Base-by-base conservation (phyloP, 2,888 invertebrate species). In the Marronus borbonicus region DNA sequence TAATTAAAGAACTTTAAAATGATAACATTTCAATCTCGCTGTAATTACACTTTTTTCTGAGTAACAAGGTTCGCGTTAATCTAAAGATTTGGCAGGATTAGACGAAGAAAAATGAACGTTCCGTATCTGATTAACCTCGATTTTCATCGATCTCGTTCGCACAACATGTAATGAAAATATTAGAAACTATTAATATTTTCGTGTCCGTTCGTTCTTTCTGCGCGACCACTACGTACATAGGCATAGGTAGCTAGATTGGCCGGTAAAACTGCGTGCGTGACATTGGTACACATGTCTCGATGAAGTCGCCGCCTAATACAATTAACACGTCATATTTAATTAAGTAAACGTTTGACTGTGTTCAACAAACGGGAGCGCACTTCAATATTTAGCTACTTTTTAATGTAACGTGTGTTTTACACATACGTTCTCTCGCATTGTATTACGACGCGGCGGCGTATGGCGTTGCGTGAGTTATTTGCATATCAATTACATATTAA, bases 261-360 rank as follows among this genome's bases (percentile, higher is more conserved):
- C 14, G 72, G 60, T 20, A 74, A 62, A 60, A 39, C 44, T 58
- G 10, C 39, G 72, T 74, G 72, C 72, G 72, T 74, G 72, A 60
- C 72, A 44, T 74, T 60, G 62, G 72, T 74, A 74, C 72, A 60
- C 72, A 74, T 74, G 72, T 74, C 72, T 74, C 72, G 60, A 74
- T 74, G 72, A 74, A 78, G 77, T 80, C 60, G 60, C 72, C 49
- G 72, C 58, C 72, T 80, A 81, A 81, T 81, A 77, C 77, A 81
- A 81, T 81, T 81, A 80, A 78, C 80, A 80, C 80, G 80, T 81
- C 77, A 81, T 80, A 79, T 81, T 80, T 81, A 81, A 81, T 81
- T 81, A 81, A 80, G 20, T 74, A 74, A 44, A 74, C 60, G 72
- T 74, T 74, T 74, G 72, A 60, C 60, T 74, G 60, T 60, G 72